phyloP scores from a whole-genome alignment of 2,888 invertebrate genomes.

The Lydus trimaculatus region DNA sequence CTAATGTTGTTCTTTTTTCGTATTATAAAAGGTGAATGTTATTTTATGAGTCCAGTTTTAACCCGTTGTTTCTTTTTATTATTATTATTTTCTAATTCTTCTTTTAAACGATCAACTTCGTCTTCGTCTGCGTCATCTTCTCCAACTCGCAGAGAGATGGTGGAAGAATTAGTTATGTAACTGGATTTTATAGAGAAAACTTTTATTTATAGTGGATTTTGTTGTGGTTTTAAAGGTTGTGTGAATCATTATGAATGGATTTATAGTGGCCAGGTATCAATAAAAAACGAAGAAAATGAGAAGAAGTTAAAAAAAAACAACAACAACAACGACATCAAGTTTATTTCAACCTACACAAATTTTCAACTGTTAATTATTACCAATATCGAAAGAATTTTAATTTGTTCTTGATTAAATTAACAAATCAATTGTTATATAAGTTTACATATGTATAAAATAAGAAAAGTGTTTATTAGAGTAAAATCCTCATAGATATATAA shows the following conservation, averaged over 20 bases:
- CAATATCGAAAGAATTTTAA: background rate
- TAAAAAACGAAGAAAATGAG: background rate
- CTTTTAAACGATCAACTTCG: constrained; percentile 31
- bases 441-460: background rate
- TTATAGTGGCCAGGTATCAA: constrained; percentile 10
- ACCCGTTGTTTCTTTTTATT: constrained; percentile 26
- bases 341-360: background rate
- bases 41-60: constrained; percentile 38
- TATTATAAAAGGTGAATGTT: constrained; percentile 40
- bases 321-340: background rate
- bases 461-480: background rate
- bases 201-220: constrained; percentile 26
- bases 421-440: constrained; percentile 5
- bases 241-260: constrained; percentile 15
- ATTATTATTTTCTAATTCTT: constrained; percentile 6
- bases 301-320: background rate
- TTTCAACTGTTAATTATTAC: constrained; percentile 1
- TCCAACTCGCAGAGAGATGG: constrained; percentile 19
- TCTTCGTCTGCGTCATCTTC: background rate
- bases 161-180: constrained; percentile 34
- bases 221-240: constrained; percentile 25
- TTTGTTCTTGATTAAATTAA: background rate
- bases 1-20: constrained; percentile 34
- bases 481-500: background rate
- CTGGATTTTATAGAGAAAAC: constrained; percentile 28